Evolutionary conservation across 2,113 vertebrate species (phyloP).

Genomic region (Oryzias javanicus): DNA sequence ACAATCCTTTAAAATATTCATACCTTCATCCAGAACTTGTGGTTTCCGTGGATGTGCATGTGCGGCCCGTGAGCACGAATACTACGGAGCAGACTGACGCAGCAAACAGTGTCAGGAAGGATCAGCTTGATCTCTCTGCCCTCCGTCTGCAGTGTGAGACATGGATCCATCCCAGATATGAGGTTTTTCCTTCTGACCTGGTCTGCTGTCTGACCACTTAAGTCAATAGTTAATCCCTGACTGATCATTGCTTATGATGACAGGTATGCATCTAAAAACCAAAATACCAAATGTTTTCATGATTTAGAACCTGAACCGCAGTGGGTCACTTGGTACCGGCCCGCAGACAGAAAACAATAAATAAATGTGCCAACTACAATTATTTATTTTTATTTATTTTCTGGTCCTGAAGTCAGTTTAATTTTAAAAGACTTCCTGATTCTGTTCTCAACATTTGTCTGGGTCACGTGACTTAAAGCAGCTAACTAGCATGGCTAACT

Average conservation of each 20-base stretch:
- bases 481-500: too few species aligned
- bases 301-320: neutral
- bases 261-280: neutral
- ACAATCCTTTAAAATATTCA: constrained; percentile 57
- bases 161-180: constrained; percentile 56
- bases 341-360: too few species aligned
- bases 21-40: constrained; percentile 36
- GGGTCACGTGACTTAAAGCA: too few species aligned
- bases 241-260: constrained; percentile 38
- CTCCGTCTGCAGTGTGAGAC: constrained; percentile 56
- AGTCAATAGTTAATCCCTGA: constrained; percentile 45
- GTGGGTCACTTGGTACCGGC: too few species aligned
- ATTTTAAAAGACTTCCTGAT: too few species aligned
- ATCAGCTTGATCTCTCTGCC: constrained; percentile 11
- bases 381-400: too few species aligned
- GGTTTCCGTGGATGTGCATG: constrained; percentile 21
- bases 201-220: constrained; percentile 5
- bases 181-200: constrained; percentile 49
- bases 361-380: too few species aligned
- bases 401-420: too few species aligned
- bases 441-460: too few species aligned
- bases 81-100: neutral
- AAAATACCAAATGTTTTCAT: too few species aligned
- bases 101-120: constrained; percentile 36
- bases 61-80: constrained; percentile 25